Conservation (phyloP, 2,113 vertebrate species). For the Zapornia atra region DNA sequence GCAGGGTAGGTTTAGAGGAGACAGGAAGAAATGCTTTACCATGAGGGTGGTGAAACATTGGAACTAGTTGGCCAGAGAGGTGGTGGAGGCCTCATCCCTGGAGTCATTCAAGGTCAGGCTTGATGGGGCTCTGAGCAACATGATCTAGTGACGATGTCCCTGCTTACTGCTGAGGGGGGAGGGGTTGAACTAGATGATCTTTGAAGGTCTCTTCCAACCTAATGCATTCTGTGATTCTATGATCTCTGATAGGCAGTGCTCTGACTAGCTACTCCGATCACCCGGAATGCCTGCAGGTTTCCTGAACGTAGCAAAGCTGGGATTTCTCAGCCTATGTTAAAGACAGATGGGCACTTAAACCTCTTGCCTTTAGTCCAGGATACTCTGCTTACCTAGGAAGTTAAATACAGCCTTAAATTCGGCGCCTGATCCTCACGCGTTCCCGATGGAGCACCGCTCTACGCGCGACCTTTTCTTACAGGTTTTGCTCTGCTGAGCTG, state of each 20-base stretch:
- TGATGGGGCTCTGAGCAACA: no score
- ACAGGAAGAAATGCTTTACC: no score
- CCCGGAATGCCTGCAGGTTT: accelerated
- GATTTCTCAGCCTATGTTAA: background rate
- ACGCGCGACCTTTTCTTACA: accelerated
- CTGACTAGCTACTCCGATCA: background rate
- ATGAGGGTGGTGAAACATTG: no score
- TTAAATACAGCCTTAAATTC: background rate
- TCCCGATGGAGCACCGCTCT: accelerated
- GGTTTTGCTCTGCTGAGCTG: background rate
- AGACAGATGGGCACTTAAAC: background rate
- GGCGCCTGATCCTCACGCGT: background rate
- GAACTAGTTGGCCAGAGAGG: no score
- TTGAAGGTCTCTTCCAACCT: no score
- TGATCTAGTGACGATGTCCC: no score
- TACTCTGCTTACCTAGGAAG: background rate
- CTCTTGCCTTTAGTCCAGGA: background rate
- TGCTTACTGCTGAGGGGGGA: no score
- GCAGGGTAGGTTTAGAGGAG: no score
- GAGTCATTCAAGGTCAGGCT: no score
- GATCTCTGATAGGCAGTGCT: background rate
- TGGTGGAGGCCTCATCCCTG: no score
- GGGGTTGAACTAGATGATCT: no score
- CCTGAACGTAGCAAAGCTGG: accelerated
- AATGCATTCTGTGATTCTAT: no score